Evolutionary conservation across 1,140 invertebrate species (phyloP), one percentile per base, ranked within the genome.

Genomic region (Drosophila erecta): DNA sequence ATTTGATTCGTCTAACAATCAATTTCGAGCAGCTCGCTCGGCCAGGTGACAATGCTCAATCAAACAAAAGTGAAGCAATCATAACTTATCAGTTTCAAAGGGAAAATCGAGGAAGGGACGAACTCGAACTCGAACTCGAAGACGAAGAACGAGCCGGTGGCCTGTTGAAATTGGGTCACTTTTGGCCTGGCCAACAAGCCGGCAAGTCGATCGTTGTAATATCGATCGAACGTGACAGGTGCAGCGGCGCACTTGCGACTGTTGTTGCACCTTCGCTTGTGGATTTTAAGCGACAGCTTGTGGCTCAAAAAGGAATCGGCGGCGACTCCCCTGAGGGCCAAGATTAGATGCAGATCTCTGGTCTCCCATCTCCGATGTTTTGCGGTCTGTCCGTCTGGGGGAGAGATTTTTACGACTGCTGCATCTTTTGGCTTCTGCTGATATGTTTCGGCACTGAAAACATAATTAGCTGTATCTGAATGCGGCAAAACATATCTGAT

Each of bases 221-320:
- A 84, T 85, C 79, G 79, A 85, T 85, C 73, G 81, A 79, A 62
- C 79, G 56, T 83, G 83, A 86, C 83, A 86, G 83, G 83, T 86
- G 83, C 83, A 83, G 83, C 24, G 50, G 69, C 53, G 62, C 76
- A 79, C 65, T 83, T 83, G 59, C 79, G 65, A 51, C 62, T 71
- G 66, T 59, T 75, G 64, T 55, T 50, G 76, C 56, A 79, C 62
- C 70, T 79, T 67, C 50, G 71, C 47, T 56, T 76, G 44, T 57
- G 67, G 50, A 65, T 71, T 71, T 60, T 71, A 51, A 73, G 76
- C 79, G 79, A 83, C 84, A 89, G 84, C 79, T 87, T 87, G 84
- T 79, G 84, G 66, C 76, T 57, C 74, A 59, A 64, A 64, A 38
- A 57, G 62, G 65, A 64, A 30, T 69, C 53, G 49, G 50, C 22